Evolutionary conservation across 2,113 vertebrate genomes (phyloP).

Genomic region (Heteronetta atricapilla): DNA sequence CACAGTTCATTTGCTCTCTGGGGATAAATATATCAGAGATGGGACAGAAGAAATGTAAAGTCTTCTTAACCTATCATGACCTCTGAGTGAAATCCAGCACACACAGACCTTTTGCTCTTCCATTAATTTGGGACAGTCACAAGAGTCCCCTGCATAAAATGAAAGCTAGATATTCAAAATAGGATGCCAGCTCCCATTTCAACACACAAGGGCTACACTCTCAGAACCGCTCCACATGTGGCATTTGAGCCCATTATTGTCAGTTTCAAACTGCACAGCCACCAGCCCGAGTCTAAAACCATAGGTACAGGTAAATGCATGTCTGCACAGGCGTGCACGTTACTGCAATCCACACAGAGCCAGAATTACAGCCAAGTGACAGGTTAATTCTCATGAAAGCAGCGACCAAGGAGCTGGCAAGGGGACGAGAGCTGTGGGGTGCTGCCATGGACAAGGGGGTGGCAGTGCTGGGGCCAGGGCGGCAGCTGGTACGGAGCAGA

Average conservation of each 20-base stretch:
- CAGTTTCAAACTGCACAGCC: background rate
- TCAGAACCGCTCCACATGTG: fast-evolving
- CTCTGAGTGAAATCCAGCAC: background rate
- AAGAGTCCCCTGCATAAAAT: background rate
- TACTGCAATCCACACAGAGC: background rate
- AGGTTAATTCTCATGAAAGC: background rate
- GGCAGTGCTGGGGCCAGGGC: background rate
- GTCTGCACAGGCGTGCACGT: fast-evolving
- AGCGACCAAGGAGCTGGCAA: background rate
- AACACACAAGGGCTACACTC: fast-evolving
- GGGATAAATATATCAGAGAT: background rate
- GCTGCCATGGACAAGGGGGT: background rate
- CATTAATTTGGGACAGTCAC: background rate
- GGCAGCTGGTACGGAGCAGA: fast-evolving
- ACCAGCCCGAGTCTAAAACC: background rate
- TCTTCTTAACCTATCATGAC: background rate
- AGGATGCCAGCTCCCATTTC: background rate
- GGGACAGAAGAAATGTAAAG: background rate
- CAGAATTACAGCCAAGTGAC: background rate
- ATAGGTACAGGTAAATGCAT: fast-evolving
- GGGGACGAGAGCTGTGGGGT: fast-evolving
- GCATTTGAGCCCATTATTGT: background rate
- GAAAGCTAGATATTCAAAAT: background rate
- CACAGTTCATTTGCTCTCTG: background rate
- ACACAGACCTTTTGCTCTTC: background rate